Base-by-base conservation (phyloP, 2,797 vertebrate genomes). In the Scyliorhinus canicula region DNA sequence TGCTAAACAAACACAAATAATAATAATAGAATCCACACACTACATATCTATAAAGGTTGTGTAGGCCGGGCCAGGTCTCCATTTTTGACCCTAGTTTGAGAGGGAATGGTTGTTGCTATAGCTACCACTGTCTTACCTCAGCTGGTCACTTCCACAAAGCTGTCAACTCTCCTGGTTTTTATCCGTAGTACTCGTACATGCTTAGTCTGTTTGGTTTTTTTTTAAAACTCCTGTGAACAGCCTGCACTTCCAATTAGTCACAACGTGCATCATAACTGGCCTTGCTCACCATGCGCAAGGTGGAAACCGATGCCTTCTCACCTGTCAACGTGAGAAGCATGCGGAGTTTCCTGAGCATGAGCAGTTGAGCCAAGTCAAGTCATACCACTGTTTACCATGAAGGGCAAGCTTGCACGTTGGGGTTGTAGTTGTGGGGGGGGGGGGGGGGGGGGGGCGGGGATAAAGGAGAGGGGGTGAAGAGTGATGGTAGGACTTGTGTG, bases 1-100 rank as follows among this genome's bases (percentile, higher is more conserved):
- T 94, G 93, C 93, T 94, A 94, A 94, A 94, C 65, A 94, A 50
- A 71, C n/a, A 69, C 8, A 8, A 93, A 65, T 26, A n/a, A 69
- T 31, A 35, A 35, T 71, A 74, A 74, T n/a, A 55, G 35, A 74
- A 69, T 94, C 93, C 93, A 94, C 67, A 52, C 67, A 71, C 93
- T 74, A n/a, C 47, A 74, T 94, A 74, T 94, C 93, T 71, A n/a
- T 94, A 94, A 69, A 94, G 93, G 44, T 94, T 74, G 93, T 94
- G 63, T 94, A 94, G 93, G 93, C 50, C 50, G 3, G 26, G 93
- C 31, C 93, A 52, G 67, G 93, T 35, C 67, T 52, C 65, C 31
- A 71, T 69, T 71, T 94, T 67, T 55, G 67, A 94, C 93, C 67
- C 50, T 31, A 74, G 93, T 94, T 94, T 94, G 65, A 74, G 67